Evolutionary conservation across 2,797 vertebrate species (phyloP).

Genomic region (Nannoperca obscura): DNA sequence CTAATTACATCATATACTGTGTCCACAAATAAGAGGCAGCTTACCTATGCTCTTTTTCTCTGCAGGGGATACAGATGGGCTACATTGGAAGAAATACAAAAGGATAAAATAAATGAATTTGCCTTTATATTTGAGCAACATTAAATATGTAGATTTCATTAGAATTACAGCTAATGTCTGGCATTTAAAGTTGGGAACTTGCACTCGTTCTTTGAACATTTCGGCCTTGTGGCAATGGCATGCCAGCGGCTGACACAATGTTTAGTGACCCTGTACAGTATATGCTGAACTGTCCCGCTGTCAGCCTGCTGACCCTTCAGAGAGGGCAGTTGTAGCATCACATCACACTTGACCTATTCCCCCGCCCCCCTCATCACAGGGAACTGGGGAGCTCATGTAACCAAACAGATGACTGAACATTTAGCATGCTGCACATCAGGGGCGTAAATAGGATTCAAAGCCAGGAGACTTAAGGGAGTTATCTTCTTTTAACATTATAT

Average conservation of each 20-base stretch:
- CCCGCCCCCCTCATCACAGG: conserved; percentile 28
- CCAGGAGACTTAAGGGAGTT: conserved; percentile 2
- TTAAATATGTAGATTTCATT: conserved; percentile 28
- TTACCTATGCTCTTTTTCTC: conserved; percentile 87
- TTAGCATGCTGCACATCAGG: conserved; percentile 21
- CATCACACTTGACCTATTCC: conserved; percentile 51
- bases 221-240: conserved; percentile 11
- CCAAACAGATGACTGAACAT: conserved; percentile 61
- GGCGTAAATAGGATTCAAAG: conserved; percentile 19
- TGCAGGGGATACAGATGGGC: conserved; percentile 84
- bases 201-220: conserved; percentile 7
- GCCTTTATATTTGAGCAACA: neutral
- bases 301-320: conserved; percentile 40
- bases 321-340: conserved; percentile 36
- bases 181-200: neutral
- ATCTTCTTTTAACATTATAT: neutral
- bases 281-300: conserved; percentile 34
- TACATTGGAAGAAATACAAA: conserved; percentile 75
- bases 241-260: conserved; percentile 20
- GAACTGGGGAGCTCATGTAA: conserved; percentile 53
- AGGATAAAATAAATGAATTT: conserved; percentile 39
- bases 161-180: conserved; percentile 20
- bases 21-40: conserved; percentile 64
- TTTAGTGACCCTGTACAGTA: conserved; percentile 26
- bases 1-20: conserved; percentile 62